A percentile compares a stretch with the other conserved stretches of the same genome.
Evolutionary conservation across 1,140 invertebrate genomes (phyloP).

Genomic region (Parapsyche elsis): DNA sequence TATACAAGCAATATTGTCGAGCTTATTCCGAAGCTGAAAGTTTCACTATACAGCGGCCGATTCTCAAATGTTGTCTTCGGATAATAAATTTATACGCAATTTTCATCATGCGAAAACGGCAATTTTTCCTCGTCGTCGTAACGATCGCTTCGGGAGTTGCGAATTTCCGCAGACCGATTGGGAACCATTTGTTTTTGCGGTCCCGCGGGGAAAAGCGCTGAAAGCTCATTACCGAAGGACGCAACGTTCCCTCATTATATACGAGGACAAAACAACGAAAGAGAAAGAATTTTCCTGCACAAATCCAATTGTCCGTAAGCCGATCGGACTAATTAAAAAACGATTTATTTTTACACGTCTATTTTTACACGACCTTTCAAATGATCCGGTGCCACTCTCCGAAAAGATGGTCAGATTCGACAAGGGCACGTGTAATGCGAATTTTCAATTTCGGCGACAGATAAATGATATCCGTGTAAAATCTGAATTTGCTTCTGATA

Average conservation of each 20-base stretch:
- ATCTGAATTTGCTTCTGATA: background rate
- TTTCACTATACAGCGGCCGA: too few species aligned
- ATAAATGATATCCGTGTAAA: background rate
- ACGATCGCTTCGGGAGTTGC: background rate
- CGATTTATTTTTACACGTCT: background rate
- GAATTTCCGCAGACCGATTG: background rate
- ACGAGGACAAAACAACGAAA: background rate
- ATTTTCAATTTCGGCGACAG: background rate
- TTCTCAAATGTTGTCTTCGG: too few species aligned
- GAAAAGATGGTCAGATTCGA: too few species aligned
- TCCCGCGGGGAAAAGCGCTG: background rate
- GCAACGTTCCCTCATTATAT: background rate
- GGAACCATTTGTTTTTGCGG: background rate
- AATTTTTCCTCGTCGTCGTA: background rate
- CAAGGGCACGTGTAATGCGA: too few species aligned
- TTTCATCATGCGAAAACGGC: background rate
- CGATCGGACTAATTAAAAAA: constrained; percentile 17
- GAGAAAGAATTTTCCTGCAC: background rate
- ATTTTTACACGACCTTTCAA: too few species aligned
- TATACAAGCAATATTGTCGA: too few species aligned
- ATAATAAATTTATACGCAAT: too few species aligned
- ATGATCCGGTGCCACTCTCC: too few species aligned
- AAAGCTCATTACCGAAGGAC: background rate
- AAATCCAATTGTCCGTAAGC: background rate
- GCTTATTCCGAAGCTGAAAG: too few species aligned